phyloP scores from a whole-genome alignment of 2,113 vertebrate species.

The Myotis davidii region DNA sequence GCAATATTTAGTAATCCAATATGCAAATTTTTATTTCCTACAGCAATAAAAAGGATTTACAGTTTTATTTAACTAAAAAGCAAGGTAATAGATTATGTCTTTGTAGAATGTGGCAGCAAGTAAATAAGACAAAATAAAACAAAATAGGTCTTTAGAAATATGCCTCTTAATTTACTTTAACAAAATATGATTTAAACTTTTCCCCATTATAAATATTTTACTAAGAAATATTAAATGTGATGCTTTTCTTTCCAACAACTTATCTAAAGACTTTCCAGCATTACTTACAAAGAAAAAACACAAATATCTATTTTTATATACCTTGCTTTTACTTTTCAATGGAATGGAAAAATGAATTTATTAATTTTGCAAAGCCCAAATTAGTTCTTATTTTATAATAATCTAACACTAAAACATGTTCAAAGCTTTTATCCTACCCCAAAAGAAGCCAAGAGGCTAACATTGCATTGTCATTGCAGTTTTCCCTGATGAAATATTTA shows the following conservation, averaged over 20 bases:
- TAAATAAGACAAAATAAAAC: constrained; percentile 34
- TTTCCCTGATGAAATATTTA: constrained; percentile 6
- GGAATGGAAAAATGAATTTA: not conserved
- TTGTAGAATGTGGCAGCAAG: not conserved
- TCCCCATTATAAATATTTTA: not conserved
- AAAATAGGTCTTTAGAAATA: constrained; percentile 15
- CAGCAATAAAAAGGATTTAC: not conserved
- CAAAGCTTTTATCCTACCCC: not conserved
- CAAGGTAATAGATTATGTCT: not conserved
- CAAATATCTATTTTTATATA: not conserved
- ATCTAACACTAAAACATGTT: not conserved
- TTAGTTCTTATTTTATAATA: constrained; percentile 37
- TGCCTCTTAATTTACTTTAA: not conserved
- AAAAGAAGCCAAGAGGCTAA: not conserved
- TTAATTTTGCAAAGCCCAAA: not conserved
- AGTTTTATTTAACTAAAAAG: constrained; percentile 46
- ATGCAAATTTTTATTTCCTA: constrained; percentile 10
- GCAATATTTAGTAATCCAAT: constrained; percentile 21
- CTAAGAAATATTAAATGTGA: constrained; percentile 11
- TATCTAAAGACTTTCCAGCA: constrained; percentile 11
- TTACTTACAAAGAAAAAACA: constrained; percentile 43
- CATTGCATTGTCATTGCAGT: not conserved
- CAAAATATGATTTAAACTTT: constrained; percentile 22
- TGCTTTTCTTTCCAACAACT: not conserved
- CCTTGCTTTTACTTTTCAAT: constrained; percentile 4